phyloP scores from a whole-genome alignment of 2,113 vertebrate genomes.

The Lethenteron camtschaticum region DNA sequence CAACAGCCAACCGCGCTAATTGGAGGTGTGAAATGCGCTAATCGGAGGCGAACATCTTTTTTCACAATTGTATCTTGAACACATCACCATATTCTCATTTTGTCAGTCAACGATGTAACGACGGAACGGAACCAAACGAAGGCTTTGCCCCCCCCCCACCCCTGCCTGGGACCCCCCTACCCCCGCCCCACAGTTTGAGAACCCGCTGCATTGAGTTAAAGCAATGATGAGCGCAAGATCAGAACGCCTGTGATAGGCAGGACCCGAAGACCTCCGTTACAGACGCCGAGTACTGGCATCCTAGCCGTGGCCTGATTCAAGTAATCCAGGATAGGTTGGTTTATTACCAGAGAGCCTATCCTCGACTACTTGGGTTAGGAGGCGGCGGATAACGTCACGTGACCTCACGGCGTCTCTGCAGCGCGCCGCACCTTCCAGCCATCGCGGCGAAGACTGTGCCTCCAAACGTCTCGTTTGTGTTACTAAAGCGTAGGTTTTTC shows the following conservation, averaged over 20 bases:
- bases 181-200: not conserved
- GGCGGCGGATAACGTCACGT: not conserved
- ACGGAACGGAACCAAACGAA: not conserved
- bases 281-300: not conserved
- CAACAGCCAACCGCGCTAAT: not conserved
- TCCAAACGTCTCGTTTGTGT: no score
- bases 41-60: not conserved
- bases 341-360: slow-evolving; percentile 57
- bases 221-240: not conserved
- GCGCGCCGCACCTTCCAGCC: no score
- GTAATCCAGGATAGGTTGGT: slow-evolving; percentile 99
- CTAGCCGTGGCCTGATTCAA: slow-evolving; percentile 60
- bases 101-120: not conserved
- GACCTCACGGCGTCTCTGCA: no score
- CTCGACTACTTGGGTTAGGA: slow-evolving; percentile 79
- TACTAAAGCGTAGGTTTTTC: no score
- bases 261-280: not conserved
- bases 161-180: not conserved
- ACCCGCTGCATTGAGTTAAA: not conserved
- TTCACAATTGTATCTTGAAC: not conserved
- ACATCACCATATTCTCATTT: not conserved
- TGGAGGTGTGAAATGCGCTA: not conserved
- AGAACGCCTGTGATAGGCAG: not conserved
- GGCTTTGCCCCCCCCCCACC: not conserved
- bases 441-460: no score